Conservation (phyloP, 2,797 vertebrate genomes). For the Danio aesculapii region DNA sequence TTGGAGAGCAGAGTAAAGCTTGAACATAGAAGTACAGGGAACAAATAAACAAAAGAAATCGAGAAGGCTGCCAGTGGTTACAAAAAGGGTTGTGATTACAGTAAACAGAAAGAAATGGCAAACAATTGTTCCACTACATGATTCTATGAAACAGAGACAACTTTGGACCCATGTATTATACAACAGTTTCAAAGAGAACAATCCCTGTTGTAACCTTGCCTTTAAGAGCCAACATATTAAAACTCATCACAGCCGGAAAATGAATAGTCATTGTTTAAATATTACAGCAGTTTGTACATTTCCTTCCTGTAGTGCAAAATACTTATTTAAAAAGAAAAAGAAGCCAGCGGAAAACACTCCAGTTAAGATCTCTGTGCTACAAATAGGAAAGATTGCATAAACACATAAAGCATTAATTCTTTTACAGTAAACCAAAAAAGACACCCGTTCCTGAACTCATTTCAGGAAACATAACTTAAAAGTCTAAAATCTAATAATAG, state of each 20-base stretch:
- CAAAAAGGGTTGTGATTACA: background rate
- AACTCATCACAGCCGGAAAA: background rate
- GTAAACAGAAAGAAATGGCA: background rate
- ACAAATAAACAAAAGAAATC: background rate
- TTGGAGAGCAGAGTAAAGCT: background rate
- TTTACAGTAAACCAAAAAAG: background rate
- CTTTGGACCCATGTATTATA: background rate
- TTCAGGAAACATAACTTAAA: constrained; percentile 3
- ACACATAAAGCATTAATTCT: background rate
- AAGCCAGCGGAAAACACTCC: no score
- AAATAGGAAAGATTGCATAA: no score
- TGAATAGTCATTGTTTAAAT: background rate
- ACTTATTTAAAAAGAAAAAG: no score
- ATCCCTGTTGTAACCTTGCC: background rate
- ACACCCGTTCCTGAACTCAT: background rate
- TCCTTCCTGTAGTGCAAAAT: no score
- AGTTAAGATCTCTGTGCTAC: no score
- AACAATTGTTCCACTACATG: background rate
- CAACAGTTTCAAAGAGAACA: background rate
- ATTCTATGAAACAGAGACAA: background rate
- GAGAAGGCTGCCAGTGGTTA: background rate
- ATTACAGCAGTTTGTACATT: background rate
- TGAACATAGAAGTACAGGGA: background rate
- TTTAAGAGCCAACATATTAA: background rate
- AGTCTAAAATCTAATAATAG: no score